Percentiles rank a stretch among this genome's conserved stretches.
Evolutionary conservation across 2,797 vertebrate genomes (phyloP).

Genomic region (Microhierax caerulescens): DNA sequence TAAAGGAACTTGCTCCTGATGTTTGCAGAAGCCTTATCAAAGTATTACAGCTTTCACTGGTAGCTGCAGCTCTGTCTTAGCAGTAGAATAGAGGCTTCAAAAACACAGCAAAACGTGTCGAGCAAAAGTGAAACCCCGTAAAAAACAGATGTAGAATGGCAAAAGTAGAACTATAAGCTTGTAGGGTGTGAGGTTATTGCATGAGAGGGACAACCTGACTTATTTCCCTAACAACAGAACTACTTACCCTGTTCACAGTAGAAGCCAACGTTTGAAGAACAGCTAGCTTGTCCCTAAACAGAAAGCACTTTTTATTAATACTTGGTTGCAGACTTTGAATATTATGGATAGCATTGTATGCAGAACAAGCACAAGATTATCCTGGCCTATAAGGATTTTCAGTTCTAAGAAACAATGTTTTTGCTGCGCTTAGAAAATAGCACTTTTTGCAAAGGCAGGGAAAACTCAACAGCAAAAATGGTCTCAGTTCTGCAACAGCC

Average conservation of each 20-base stretch:
- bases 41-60: not conserved
- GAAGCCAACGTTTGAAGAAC: constrained; percentile 88
- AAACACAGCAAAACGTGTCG: rapidly evolving
- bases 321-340: not conserved
- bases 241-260: constrained; percentile 86
- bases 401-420: not conserved
- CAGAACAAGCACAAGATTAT: not conserved
- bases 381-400: not conserved
- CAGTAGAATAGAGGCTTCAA: not conserved
- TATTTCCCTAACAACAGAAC: not conserved
- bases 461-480: not conserved
- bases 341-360: rapidly evolving
- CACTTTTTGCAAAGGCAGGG: not conserved
- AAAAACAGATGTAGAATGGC: rapidly evolving
- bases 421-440: not conserved
- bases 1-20: not conserved
- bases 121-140: not conserved
- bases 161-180: not conserved
- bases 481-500: not conserved
- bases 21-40: not conserved
- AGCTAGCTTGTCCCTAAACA: constrained; percentile 86
- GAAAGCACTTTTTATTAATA: not conserved
- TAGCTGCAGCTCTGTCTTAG: not conserved
- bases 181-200: not conserved
- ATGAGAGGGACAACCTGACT: not conserved